Conservation (phyloP, 2,888 invertebrate genomes). For the Agonopterix alstromeriana region DNA sequence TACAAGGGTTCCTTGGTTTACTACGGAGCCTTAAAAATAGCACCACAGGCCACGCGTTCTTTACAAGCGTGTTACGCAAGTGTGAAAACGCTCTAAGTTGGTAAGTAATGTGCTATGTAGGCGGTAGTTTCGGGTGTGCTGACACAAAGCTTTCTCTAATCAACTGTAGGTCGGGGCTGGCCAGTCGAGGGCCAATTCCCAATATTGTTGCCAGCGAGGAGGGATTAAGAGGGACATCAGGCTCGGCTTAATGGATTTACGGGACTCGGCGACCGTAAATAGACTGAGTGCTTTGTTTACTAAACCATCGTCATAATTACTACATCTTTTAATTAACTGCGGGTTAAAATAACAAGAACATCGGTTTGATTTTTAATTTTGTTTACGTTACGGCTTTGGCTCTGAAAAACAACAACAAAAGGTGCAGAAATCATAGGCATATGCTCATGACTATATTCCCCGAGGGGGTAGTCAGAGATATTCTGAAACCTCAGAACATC, state of each 20-base stretch:
- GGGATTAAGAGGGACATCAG: conserved; percentile 32
- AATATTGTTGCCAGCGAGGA: conserved; percentile 21
- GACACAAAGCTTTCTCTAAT: conserved; percentile 20
- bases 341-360: conserved; percentile 4
- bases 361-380: too few relatives aligned
- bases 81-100: not conserved
- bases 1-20: too few relatives aligned
- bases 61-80: not conserved
- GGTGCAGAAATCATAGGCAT: too few relatives aligned
- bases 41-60: too few relatives aligned
- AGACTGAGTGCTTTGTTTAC: conserved; percentile 25
- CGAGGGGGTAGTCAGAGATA: too few relatives aligned
- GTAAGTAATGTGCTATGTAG: not conserved
- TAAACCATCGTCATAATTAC: conserved; percentile 15
- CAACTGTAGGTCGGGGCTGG: conserved; percentile 12
- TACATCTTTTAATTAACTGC: conserved; percentile 19
- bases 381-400: too few relatives aligned
- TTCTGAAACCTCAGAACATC: too few relatives aligned
- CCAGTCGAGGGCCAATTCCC: conserved; percentile 17
- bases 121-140: not conserved
- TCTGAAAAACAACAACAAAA: not conserved
- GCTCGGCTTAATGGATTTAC: conserved; percentile 44
- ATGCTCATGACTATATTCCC: too few relatives aligned
- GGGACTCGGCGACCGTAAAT: conserved; percentile 27
- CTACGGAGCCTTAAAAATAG: too few relatives aligned